phyloP scores from a whole-genome alignment of 1,140 invertebrate species.

The Pseudomyrmex flavicornis region DNA sequence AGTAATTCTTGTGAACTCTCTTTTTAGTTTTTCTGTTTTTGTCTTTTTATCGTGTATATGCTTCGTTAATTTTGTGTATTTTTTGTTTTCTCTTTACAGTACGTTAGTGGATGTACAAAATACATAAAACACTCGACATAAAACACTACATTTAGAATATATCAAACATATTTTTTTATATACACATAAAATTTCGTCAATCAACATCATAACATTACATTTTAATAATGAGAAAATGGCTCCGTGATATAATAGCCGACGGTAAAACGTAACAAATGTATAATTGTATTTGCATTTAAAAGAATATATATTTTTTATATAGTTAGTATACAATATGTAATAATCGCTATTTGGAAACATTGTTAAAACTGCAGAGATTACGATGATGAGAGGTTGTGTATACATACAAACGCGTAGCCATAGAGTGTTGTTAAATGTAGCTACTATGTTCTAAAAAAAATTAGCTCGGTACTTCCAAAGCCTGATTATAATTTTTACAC shows the following conservation, averaged over 20 bases:
- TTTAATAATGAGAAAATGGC: slow-evolving; percentile 49
- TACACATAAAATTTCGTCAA: slow-evolving; percentile 53
- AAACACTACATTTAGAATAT: slow-evolving; percentile 35
- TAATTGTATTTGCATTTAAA: slow-evolving; percentile 34
- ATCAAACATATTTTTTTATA: slow-evolving; percentile 51
- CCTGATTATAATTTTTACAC: slow-evolving; percentile 32
- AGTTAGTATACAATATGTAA: slow-evolving; percentile 36
- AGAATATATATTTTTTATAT: slow-evolving; percentile 49
- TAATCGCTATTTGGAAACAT: slow-evolving; percentile 20
- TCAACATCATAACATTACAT: slow-evolving; percentile 53
- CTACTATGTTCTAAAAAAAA: slow-evolving; percentile 36
- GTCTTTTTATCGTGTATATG: neutral
- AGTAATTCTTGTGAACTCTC: slow-evolving; percentile 2
- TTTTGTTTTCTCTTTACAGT: neutral
- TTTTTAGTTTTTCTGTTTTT: neutral
- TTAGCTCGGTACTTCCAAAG: slow-evolving; percentile 52
- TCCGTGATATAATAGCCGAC: slow-evolving; percentile 31
- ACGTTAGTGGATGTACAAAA: slow-evolving; percentile 10
- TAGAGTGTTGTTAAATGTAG: slow-evolving; percentile 46
- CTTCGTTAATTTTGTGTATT: neutral
- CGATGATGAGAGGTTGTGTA: slow-evolving; percentile 9
- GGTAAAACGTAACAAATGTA: slow-evolving; percentile 48
- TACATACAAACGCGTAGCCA: slow-evolving; percentile 51
- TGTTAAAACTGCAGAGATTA: slow-evolving; percentile 60
- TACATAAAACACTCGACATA: slow-evolving; percentile 23